Conservation (phyloP, 1,140 invertebrate species). For the Zaprionus ghesquierei region DNA sequence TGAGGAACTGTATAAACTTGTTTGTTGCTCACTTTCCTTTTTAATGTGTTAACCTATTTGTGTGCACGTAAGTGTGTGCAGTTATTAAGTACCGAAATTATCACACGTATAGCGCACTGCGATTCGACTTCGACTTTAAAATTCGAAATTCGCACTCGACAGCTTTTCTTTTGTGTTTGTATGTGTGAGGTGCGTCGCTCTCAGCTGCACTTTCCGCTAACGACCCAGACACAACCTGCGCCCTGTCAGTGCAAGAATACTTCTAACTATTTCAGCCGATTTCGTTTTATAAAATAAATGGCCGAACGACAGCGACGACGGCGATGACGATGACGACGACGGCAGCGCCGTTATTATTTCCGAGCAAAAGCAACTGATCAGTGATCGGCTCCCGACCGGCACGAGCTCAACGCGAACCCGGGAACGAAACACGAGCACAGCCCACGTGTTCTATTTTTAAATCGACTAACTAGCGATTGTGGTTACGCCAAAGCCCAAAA, state of each 20-base stretch:
- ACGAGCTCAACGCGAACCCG: not conserved
- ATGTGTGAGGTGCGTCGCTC: not conserved
- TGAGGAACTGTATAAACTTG: conserved; percentile 23
- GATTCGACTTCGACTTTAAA: not conserved
- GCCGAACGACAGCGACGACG: conserved; percentile 12
- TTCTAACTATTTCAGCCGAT: conserved; percentile 67
- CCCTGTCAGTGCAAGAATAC: conserved; percentile 73
- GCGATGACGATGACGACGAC: conserved; percentile 17
- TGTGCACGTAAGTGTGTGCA: not conserved
- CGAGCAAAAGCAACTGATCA: conserved; percentile 21
- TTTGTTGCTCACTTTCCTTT: not conserved
- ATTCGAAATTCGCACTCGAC: not conserved
- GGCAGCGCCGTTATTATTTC: conserved; percentile 8
- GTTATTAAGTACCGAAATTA: conserved; percentile 22
- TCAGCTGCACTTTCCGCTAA: conserved; percentile 32
- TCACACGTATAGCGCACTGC: conserved; percentile 5
- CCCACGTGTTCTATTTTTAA: conserved; percentile 47
- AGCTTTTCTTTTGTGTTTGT: not conserved
- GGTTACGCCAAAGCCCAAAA: conserved; percentile 20
- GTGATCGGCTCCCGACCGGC: conserved; percentile 37
- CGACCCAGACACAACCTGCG: conserved; percentile 67
- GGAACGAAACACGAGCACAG: not conserved
- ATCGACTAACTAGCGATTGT: conserved; percentile 48
- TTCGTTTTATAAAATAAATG: conserved; percentile 70
- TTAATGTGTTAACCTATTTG: not conserved